phyloP scores from a whole-genome alignment of 2,888 invertebrate genomes.

The Melanotus villosus region DNA sequence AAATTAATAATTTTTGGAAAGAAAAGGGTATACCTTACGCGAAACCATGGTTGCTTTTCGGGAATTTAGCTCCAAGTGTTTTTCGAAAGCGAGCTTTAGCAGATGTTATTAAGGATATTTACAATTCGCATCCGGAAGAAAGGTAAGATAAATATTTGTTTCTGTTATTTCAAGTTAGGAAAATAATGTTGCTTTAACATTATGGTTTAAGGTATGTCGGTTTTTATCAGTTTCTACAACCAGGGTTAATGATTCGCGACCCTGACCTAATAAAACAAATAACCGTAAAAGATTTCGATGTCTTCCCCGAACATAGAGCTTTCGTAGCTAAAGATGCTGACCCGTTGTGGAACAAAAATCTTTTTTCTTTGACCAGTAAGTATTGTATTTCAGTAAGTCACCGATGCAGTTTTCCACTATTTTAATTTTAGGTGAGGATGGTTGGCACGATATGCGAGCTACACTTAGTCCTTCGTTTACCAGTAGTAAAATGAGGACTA shows the following conservation, averaged over 20 bases:
- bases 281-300: constrained; percentile 67
- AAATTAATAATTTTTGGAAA: constrained; percentile 41
- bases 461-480: constrained; percentile 65
- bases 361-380: constrained; percentile 37
- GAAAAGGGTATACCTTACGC: neutral
- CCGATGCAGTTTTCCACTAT: neutral
- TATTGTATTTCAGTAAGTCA: neutral
- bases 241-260: neutral
- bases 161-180: neutral
- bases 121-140: neutral
- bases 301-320: constrained; percentile 69
- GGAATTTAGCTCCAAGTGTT: constrained; percentile 40
- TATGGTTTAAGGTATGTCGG: constrained; percentile 47
- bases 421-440: constrained; percentile 37
- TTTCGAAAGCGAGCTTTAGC: neutral
- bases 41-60: constrained; percentile 24
- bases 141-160: neutral
- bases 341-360: constrained; percentile 69
- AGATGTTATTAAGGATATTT: neutral
- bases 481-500: constrained; percentile 62
- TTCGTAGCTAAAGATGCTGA: constrained; percentile 63
- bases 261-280: no score
- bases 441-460: constrained; percentile 65
- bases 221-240: constrained; percentile 39
- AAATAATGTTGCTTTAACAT: no score